Conservation (phyloP, 37 sponge, comb jelly and placozoan genomes). For the Spongilla lacustris region DNA sequence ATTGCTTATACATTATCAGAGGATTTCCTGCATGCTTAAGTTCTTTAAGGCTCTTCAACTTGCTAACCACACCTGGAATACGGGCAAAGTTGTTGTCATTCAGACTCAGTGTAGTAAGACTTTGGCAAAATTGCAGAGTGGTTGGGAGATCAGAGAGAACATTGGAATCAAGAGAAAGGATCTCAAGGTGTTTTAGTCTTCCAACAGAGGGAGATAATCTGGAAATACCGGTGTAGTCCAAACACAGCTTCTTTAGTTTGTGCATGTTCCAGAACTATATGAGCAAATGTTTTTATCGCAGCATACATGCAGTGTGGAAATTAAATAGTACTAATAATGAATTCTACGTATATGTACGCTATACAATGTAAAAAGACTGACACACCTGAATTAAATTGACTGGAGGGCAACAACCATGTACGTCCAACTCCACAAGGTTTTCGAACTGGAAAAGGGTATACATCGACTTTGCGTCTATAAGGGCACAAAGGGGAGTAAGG, state of each 20-base stretch:
- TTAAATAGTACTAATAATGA: no score
- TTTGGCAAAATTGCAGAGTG: slow-evolving; percentile 64
- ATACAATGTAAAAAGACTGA: no score
- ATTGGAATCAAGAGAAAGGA: slow-evolving; percentile 54
- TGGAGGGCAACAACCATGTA: no score
- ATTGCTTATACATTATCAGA: background rate
- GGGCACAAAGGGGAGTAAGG: no score
- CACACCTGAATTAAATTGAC: no score
- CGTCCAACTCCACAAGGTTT: no score
- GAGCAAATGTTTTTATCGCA: background rate
- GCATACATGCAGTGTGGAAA: no score
- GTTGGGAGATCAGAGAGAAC: slow-evolving; percentile 50
- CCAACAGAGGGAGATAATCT: slow-evolving; percentile 67
- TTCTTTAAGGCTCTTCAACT: slow-evolving; percentile 33
- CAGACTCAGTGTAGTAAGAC: slow-evolving; percentile 32
- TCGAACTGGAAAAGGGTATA: no score
- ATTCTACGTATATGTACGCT: no score
- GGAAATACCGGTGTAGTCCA: slow-evolving; percentile 32
- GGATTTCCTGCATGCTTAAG: slow-evolving; percentile 42
- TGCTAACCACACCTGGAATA: slow-evolving; percentile 39
- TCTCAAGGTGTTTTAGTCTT: slow-evolving; percentile 52
- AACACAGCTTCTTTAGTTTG: slow-evolving; percentile 47
- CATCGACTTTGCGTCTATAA: no score
- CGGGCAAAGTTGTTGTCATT: slow-evolving; percentile 29
- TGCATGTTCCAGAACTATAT: slow-evolving; percentile 66